Evolutionary conservation across 2,797 vertebrate genomes (phyloP).

Genomic region (Scolopax rusticola): DNA sequence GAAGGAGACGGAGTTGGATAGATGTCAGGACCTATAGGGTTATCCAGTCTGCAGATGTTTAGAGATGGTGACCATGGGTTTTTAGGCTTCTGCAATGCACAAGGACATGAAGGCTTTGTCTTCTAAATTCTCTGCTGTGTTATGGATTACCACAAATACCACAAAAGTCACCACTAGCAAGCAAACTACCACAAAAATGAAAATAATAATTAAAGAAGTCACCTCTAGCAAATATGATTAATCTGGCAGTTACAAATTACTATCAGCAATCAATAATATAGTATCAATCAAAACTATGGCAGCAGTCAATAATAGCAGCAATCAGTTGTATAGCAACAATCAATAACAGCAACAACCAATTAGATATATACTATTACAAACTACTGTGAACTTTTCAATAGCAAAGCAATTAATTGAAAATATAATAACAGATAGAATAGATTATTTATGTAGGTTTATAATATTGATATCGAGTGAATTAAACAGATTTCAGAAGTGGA

Average conservation of each 20-base stretch:
- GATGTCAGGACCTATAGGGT: not conserved
- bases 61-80: not conserved
- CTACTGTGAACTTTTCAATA: not conserved
- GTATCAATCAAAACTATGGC: not conserved
- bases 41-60: not conserved
- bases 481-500: not conserved
- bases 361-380: not conserved
- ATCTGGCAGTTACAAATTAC: not conserved
- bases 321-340: not conserved
- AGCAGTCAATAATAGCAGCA: not conserved
- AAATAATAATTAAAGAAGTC: not conserved
- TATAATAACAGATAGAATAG: not conserved
- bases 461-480: not conserved
- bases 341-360: not conserved
- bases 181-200: not conserved
- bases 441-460: not conserved
- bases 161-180: not conserved
- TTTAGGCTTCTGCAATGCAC: not conserved
- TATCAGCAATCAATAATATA: not conserved
- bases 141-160: not conserved
- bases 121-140: not conserved
- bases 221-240: not conserved
- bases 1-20: not conserved
- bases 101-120: not conserved
- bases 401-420: not conserved